Evolutionary conservation across 2,888 invertebrate genomes (phyloP).

Genomic region (Tanytarsus gracilentus): DNA sequence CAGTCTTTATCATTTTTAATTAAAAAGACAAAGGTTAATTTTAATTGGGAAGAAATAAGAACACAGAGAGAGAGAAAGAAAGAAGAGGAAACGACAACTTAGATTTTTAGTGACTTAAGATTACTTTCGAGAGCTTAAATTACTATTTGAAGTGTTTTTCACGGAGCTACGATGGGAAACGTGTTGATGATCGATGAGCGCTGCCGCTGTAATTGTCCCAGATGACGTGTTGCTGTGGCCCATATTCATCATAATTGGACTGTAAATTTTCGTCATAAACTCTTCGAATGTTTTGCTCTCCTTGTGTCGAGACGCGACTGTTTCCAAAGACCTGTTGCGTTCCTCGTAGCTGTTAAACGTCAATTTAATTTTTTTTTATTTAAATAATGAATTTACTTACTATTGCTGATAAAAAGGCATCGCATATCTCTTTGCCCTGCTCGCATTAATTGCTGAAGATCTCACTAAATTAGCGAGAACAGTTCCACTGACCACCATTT

Average conservation of each 20-base stretch:
- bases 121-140: slow-evolving; percentile 27
- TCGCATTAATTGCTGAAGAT: slow-evolving; percentile 84
- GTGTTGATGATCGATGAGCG: slow-evolving; percentile 48
- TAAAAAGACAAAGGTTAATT: not conserved
- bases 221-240: slow-evolving; percentile 33
- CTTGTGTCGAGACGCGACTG: slow-evolving; percentile 76
- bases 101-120: not conserved
- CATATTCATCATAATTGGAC: slow-evolving; percentile 49
- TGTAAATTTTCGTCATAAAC: slow-evolving; percentile 65
- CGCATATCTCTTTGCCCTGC: slow-evolving; percentile 80
- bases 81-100: slow-evolving; percentile 16
- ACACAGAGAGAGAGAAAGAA: not conserved
- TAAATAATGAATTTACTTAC: slow-evolving; percentile 47
- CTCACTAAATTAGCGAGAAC: slow-evolving; percentile 75
- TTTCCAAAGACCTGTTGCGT: slow-evolving; percentile 73
- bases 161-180: slow-evolving; percentile 38
- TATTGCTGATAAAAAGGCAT: slow-evolving; percentile 85
- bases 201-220: slow-evolving; percentile 43
- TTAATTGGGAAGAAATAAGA: not conserved
- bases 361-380: not conserved
- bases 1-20: slow-evolving; percentile 14
- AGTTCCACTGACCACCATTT: slow-evolving; percentile 54
- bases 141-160: slow-evolving; percentile 34
- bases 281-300: slow-evolving; percentile 84
- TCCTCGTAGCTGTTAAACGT: slow-evolving; percentile 71